phyloP scores from a whole-genome alignment of 1,140 invertebrate genomes.

The Ceratoteleas bidentatus region DNA sequence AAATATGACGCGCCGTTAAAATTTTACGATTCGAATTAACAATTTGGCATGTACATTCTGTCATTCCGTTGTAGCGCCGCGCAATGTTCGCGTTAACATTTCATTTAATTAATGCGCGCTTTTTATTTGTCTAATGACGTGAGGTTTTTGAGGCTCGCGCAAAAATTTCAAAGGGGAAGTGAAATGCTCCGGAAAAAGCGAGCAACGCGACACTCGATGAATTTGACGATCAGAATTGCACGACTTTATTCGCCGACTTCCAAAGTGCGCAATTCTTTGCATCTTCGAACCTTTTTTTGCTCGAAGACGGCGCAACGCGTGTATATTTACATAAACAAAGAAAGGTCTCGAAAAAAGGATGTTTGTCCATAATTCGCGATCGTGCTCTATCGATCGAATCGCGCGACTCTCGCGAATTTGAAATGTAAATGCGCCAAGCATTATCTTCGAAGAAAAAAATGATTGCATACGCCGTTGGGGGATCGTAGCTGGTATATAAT shows the following conservation, averaged over 20 bases:
- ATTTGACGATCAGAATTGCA: no score
- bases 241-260: no score
- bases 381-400: conserved; percentile 66
- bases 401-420: conserved; percentile 66
- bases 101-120: conserved; percentile 30
- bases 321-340: conserved; percentile 29
- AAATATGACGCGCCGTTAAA: conserved; percentile 49
- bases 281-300: no score
- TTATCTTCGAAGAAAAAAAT: conserved; percentile 71
- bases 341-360: conserved; percentile 10
- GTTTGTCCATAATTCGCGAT: conserved; percentile 66
- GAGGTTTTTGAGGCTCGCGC: no score
- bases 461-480: conserved; percentile 50
- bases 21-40: conserved; percentile 57
- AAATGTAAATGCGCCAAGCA: conserved; percentile 75
- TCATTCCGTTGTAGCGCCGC: conserved; percentile 31
- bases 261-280: no score
- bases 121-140: conserved; percentile 15
- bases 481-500: conserved; percentile 68
- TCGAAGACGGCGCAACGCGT: neutral
- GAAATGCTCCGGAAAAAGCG: no score
- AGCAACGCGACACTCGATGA: no score
- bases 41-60: conserved; percentile 44
- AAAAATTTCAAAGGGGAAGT: no score
- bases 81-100: conserved; percentile 45